Conservation (phyloP, 2,888 invertebrate species). For the Tipula unca region DNA sequence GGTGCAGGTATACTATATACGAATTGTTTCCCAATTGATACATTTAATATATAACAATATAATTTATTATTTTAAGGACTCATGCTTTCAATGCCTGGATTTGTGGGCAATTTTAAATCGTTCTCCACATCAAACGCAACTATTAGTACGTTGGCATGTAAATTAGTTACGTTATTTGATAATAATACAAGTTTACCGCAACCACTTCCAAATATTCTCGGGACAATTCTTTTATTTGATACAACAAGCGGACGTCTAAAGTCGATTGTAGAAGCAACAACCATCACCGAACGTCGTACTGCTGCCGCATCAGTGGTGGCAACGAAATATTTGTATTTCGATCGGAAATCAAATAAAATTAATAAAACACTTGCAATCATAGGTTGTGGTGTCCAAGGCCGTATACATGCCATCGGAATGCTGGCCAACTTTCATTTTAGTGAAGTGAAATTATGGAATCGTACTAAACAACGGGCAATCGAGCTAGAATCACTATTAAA, state of each 20-base stretch:
- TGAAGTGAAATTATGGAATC: conserved; percentile 51
- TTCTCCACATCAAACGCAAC: conserved; percentile 24
- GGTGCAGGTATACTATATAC: neutral
- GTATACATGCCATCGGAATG: conserved; percentile 46
- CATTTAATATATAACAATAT: neutral
- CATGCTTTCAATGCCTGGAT: conserved; percentile 40
- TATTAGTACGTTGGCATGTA: conserved; percentile 41
- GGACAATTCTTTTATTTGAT: conserved; percentile 43
- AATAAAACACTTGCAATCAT: conserved; percentile 40
- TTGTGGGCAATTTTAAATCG: conserved; percentile 36
- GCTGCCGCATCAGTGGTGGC: conserved; percentile 50
- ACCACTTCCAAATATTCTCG: conserved; percentile 40
- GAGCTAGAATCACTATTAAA: conserved; percentile 36
- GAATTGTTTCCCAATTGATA: neutral
- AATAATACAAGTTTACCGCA: conserved; percentile 34
- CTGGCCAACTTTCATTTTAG: conserved; percentile 39
- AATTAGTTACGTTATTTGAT: conserved; percentile 43
- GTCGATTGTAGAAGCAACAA: conserved; percentile 45
- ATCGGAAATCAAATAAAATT: conserved; percentile 26
- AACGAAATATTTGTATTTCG: conserved; percentile 44
- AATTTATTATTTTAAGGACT: neutral
- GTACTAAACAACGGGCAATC: conserved; percentile 36
- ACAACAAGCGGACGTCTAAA: conserved; percentile 40
- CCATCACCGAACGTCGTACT: conserved; percentile 50
- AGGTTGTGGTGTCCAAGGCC: conserved; percentile 47